phyloP scores from a whole-genome alignment of 2,888 invertebrate species.

The Ommatoiulus sabulosus region DNA sequence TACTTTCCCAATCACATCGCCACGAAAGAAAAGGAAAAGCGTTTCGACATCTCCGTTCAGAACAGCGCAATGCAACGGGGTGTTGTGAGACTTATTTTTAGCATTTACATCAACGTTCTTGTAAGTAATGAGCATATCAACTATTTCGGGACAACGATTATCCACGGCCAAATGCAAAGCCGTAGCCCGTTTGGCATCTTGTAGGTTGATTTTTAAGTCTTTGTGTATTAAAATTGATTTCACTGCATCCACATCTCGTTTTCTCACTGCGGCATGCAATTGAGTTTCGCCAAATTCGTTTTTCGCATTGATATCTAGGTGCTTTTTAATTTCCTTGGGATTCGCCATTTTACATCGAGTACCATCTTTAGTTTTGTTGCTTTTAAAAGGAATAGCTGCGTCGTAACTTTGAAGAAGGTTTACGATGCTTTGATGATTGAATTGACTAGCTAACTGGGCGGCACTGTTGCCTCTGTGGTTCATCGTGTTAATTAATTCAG shows the following conservation, averaged over 20 bases:
- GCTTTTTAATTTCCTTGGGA: neutral
- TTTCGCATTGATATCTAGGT: neutral
- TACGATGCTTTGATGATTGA: neutral
- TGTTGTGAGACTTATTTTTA: neutral
- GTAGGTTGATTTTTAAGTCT: neutral
- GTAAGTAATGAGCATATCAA: neutral
- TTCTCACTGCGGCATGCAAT: neutral
- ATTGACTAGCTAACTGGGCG: neutral
- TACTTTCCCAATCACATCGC: neutral
- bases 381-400: neutral
- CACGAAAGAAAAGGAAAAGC: neutral
- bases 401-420: neutral
- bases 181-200: neutral
- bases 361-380: neutral
- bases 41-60: neutral
- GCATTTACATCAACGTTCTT: neutral
- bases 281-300: neutral
- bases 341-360: neutral
- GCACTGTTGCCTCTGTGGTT: neutral
- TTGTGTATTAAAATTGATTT: neutral
- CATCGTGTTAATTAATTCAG: neutral
- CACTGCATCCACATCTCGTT: neutral
- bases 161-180: neutral
- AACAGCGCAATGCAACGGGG: constrained; percentile 9
- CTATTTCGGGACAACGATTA: neutral